A percentile compares a stretch with the other conserved stretches of the same genome.
Evolutionary conservation across 2,113 vertebrate species (phyloP).

Genomic region (Podarcis raffonei): DNA sequence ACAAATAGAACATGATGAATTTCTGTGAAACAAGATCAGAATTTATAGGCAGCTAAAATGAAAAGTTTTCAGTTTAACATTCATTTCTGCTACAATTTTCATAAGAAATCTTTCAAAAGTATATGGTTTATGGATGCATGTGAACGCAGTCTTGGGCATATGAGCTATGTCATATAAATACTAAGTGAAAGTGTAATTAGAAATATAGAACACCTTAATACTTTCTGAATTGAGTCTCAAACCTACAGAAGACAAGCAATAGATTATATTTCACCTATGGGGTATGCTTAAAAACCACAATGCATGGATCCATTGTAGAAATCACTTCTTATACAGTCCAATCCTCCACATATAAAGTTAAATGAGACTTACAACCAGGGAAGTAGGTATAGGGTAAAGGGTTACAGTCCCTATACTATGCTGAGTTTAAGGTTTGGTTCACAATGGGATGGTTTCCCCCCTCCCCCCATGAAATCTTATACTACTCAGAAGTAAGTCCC

Average conservation of each 20-base stretch:
- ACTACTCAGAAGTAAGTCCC: no score
- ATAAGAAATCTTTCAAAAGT: conserved; percentile 4
- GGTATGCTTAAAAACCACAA: not conserved
- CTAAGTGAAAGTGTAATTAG: conserved; percentile 3
- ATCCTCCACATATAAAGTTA: no score
- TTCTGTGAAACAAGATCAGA: conserved; percentile 26
- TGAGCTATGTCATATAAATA: not conserved
- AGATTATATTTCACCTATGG: not conserved
- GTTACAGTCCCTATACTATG: no score
- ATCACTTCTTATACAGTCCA: not conserved
- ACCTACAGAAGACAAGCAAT: not conserved
- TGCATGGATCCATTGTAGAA: not conserved
- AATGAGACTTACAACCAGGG: no score
- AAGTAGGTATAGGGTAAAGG: no score
- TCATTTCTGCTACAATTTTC: not conserved
- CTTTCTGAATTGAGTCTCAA: not conserved
- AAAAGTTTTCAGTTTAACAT: not conserved
- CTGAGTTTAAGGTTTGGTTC: not conserved
- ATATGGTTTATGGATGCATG: not conserved
- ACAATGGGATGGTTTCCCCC: not conserved
- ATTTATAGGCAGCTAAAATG: not conserved
- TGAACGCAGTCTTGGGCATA: not conserved
- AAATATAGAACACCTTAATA: not conserved
- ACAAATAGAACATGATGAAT: not conserved
- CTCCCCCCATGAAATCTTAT: not conserved